A percentile compares a stretch with the other conserved stretches of the same genome.
These are phyloP conservation scores for Damaliscus lunatus DNA, from an alignment of 2,113 vertebrate species.

Conservation along the genomic window DNA sequence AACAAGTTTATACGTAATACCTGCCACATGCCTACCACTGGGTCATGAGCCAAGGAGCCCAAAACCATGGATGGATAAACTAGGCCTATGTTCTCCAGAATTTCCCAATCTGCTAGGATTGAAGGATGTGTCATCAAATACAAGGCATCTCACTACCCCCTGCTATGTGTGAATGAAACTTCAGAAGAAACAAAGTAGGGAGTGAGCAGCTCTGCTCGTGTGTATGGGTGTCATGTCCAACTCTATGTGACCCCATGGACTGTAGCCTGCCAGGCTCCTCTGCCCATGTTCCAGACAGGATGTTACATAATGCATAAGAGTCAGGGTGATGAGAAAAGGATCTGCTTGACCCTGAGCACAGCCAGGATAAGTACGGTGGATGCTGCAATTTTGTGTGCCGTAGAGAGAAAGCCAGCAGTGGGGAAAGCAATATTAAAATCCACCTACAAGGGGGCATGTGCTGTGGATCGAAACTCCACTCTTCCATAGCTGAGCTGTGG, in stretches of 20 bases:
- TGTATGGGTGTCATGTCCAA: background rate
- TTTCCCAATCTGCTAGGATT: background rate
- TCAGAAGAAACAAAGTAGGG: background rate
- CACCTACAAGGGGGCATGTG: background rate
- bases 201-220: background rate
- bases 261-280: background rate
- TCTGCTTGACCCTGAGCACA: background rate
- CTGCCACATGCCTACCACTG: background rate
- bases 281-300: background rate
- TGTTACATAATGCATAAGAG: background rate
- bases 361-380: background rate
- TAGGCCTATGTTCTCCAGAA: background rate
- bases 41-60: background rate
- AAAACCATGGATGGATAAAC: background rate
- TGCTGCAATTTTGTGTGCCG: accelerated
- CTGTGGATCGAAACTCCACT: background rate
- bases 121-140: background rate
- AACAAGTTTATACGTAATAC: background rate
- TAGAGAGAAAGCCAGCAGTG: background rate
- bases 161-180: background rate
- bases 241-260: background rate
- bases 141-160: background rate
- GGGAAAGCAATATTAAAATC: background rate
- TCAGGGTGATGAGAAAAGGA: background rate
- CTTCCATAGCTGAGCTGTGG: background rate